These are phyloP conservation scores for Hemitrygon akajei DNA, from an alignment of 2,797 vertebrate species.

Conservation along the genomic window DNA sequence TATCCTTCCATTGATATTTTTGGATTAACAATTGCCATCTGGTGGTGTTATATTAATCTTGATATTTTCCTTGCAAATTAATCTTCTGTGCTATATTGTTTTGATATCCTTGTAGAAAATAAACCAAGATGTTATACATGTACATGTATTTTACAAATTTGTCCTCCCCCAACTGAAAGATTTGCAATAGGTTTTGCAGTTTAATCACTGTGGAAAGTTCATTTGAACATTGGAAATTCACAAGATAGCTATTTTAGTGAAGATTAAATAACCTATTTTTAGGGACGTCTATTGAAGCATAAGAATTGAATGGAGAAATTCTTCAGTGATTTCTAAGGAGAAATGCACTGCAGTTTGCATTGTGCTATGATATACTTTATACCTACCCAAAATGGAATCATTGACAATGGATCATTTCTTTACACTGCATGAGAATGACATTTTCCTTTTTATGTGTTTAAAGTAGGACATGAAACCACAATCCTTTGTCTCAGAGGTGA, in stretches of 20 bases:
- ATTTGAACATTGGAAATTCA: no score
- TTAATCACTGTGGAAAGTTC: no score
- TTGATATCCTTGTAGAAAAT: neutral
- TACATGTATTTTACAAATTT: neutral
- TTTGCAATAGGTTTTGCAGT: no score
- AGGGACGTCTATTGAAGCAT: neutral
- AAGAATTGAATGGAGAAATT: no score
- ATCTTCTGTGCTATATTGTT: neutral
- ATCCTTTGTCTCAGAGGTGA: neutral
- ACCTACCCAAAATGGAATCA: neutral
- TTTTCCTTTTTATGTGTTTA: neutral
- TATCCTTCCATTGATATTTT: neutral
- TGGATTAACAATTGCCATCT: neutral
- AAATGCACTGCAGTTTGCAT: no score
- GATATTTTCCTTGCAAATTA: neutral
- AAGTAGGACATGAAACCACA: neutral
- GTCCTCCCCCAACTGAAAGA: no score
- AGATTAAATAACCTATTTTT: neutral
- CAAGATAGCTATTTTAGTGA: neutral
- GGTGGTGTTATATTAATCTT: neutral
- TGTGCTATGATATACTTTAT: no score
- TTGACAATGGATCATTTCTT: neutral
- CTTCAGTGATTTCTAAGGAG: no score
- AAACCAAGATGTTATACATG: neutral
- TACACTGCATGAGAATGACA: neutral